Base-by-base conservation (phyloP, 2,113 vertebrate genomes). In the Antechinus flavipes region DNA sequence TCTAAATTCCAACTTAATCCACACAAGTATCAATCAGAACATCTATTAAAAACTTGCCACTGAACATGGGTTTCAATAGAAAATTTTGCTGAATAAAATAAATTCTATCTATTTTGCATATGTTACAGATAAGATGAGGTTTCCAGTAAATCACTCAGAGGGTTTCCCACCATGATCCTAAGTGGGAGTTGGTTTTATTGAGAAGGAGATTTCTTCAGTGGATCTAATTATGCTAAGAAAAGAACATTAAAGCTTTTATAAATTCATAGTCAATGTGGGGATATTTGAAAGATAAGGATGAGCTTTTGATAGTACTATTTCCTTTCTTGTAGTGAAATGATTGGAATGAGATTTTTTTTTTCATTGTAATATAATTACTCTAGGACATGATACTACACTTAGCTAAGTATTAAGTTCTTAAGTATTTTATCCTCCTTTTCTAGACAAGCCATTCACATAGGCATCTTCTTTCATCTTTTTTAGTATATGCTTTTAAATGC, bases 261-360 rank as follows among this genome's bases (percentile, higher is more conserved):
- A 96, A 96, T 96, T 96, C 97, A 95, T 53, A 96, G 91, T 54
- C 27, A 96, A 96, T 90, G 35, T 93, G 49, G 94, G 95, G 54
- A 92, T 95, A 95, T 97, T 96, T 93, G 55, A 96, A 91, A 98
- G 96, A 97, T 97, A 97, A 97, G 90, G 93, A 91, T 53, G 95
- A 94, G 58, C 97, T 97, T 98, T 94, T 97, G 89, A 98, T 97
- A 96, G 92, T 68, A 96, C 97, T 97, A 97, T 35, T 89, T 58
- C 52, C 91, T 96, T 95, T 96, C 91, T 92, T 96, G 35, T 94
- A 95, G 92, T 94, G 91, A 96, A 97, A 93, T 96, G 93, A 96
- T 97, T 96, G 97, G 91, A 26, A 52, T 47, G 89, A 95, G 90
- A 93, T 93, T 97, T 96, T 97, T 94, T 94, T 95, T 96, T 96